Base-by-base conservation (phyloP, 2,797 vertebrate species). In the Coendou prehensilis region DNA sequence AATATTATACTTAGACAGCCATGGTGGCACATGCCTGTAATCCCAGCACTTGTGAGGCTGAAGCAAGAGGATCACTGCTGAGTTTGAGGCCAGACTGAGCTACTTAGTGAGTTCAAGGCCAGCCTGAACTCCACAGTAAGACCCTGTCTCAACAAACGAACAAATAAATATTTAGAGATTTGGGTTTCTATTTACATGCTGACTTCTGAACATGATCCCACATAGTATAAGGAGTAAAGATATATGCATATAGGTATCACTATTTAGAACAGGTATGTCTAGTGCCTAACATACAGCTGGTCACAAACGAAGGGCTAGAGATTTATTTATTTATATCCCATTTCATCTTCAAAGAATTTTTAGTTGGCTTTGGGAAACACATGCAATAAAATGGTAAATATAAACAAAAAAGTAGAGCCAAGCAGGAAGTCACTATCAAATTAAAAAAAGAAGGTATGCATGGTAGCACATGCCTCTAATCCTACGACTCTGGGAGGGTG, bases 321-420 rank as follows among this genome's bases (percentile, higher is more conserved):
- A 91, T 94, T 89, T 71, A 89, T 37, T 28, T 54, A 76, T 88
- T 89, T 94, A 82, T 33, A 89, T 47, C 26, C 28, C 9, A 73
- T 7, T 90, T 85, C 7, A 87, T 81, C 75, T 54, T 90, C 18
- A 71, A 82, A 76, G 28, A 57, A 54, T 41, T 96, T 92, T 90
- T 81, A 80, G 56, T 80, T 95, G 45, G 33, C 28, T 97, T 80
- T 84, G 67, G 52, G 37, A 92, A 97, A 84, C 30, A 89, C 7
- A 83, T 81, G 23, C 17, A 88, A 91, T 75, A 93, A 94, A 81
- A 88, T 47, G n/a, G 59, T 69, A 91, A 94, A 87, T 79, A 75
- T 45, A 93, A 91, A 91, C 63, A 61, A 37, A 85, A 81, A 91
- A 87, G 76, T 71, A 91, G 50, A 63, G 41, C 23, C 80, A 95